Base-by-base conservation (phyloP, 2,113 vertebrate genomes). In the Sander lucioperca region DNA sequence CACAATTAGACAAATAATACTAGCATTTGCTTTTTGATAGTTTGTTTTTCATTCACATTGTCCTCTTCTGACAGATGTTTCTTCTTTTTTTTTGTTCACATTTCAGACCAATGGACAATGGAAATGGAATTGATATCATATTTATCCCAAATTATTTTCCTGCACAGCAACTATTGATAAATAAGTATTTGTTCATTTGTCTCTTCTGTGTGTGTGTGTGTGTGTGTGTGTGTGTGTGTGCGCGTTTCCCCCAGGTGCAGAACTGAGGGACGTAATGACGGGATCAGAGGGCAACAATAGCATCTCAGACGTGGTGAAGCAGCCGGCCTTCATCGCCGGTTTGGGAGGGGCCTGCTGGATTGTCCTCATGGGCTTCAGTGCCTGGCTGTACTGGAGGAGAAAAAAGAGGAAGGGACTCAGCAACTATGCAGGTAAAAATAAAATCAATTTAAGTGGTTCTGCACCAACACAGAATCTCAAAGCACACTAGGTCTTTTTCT, bases 381-480 rank as follows among this genome's bases (percentile, higher is more conserved):
- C 98, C 86, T 99, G 97, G 97, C 91, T 99, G 1, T 99, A 99
- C 85, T 99, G 97, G 97, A 88, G 97, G 87, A 96, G 97, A 86
- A 99, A 99, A 96, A 99, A 99, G 94, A 97, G 97, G 93, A 99
- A 99, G 95, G 97, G 97, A 16, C 97, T 99, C 69, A 99, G 97
- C 95, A 98, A 99, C 94, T 99, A 99, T 45, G 97, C 97, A 91
- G 97, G 97, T 98, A 86, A 74, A 80, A 76, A 81, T 73, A 54
- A 87, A 80, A 88, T 89, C 82, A 74, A 84, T 91, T 88, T 76
- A 81, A 77, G 82, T 83, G 78, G 74, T 84, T 78, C 63, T 69
- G 82, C 85, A 83, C 75, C 85, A 79, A 75, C 82, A 90, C 69
- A 68, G 66, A 70, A 79, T 92, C 81, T 84, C 83, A 83, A 74